These are phyloP conservation scores for Coendou prehensilis DNA, from an alignment of 2,797 vertebrate genomes.

Conservation along the genomic window DNA sequence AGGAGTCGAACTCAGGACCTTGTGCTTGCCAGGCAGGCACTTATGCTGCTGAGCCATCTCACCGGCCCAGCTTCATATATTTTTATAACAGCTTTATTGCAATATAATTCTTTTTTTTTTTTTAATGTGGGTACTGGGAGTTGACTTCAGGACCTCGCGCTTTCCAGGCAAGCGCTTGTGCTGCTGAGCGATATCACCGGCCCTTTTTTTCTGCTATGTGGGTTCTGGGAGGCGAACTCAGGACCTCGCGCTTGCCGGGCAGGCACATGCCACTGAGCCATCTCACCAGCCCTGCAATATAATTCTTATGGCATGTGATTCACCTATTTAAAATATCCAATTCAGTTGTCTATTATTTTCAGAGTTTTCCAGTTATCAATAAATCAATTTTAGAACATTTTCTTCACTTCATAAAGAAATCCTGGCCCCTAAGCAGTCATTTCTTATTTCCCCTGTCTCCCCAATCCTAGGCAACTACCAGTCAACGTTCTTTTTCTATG, in stretches of 20 bases:
- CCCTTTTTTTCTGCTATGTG: no score
- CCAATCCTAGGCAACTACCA: background rate
- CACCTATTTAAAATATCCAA: slow-evolving; percentile 36
- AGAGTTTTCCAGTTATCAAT: background rate
- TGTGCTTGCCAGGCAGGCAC: no score
- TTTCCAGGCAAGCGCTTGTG: no score
- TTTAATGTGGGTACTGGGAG: no score
- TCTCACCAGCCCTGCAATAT: background rate
- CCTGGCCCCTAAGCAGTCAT: background rate
- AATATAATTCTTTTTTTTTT: background rate
- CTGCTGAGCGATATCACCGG: no score
- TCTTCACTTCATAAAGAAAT: slow-evolving; percentile 45
- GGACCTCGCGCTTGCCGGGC: no score
- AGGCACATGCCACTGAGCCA: no score
- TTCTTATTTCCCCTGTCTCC: background rate
- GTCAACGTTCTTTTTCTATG: background rate
- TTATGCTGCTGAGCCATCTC: no score
- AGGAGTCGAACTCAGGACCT: no score
- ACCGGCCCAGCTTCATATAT: background rate
- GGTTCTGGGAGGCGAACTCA: no score
- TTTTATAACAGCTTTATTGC: slow-evolving; percentile 60
- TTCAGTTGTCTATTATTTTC: background rate
- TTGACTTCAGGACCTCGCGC: no score
- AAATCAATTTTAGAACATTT: slow-evolving; percentile 47
- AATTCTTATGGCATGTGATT: background rate